Conservation (phyloP, 2,888 invertebrate genomes). For the Sinotaia quadrata region DNA sequence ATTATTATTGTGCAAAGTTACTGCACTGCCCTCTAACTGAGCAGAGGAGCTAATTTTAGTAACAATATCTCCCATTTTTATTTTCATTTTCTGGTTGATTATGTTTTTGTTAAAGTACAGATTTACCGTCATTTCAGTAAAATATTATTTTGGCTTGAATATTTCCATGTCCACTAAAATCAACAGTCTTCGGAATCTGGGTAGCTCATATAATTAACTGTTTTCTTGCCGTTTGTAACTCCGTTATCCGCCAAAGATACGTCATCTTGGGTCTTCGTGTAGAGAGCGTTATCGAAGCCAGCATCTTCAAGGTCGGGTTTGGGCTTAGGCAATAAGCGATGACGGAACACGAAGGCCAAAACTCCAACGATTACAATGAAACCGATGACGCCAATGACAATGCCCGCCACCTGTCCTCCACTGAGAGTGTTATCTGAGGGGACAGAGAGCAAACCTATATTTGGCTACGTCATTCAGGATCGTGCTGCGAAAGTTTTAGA, state of each 20-base stretch:
- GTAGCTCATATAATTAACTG: neutral
- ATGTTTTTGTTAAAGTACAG: no score
- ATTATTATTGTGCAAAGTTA: no score
- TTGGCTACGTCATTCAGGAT: no score
- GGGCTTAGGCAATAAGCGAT: neutral
- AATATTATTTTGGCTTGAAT: no score
- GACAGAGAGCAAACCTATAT: neutral
- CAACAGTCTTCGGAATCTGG: neutral
- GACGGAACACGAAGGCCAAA: constrained; percentile 31
- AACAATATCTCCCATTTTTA: no score
- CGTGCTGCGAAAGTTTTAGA: no score
- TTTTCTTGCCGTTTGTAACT: neutral
- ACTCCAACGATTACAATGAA: constrained; percentile 27
- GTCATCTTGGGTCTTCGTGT: constrained; percentile 27
- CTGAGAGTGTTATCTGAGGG: constrained; percentile 14
- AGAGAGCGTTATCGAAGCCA: constrained; percentile 47
- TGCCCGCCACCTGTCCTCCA: constrained; percentile 39
- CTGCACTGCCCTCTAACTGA: no score
- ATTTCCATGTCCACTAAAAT: no score
- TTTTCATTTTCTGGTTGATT: no score
- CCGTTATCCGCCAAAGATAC: constrained; percentile 13
- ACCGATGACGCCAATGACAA: constrained; percentile 34
- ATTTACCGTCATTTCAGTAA: no score
- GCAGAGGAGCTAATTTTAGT: no score
- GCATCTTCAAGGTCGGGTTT: neutral